Conservation (phyloP, 2,797 vertebrate genomes). For the Vipera ursinii region DNA sequence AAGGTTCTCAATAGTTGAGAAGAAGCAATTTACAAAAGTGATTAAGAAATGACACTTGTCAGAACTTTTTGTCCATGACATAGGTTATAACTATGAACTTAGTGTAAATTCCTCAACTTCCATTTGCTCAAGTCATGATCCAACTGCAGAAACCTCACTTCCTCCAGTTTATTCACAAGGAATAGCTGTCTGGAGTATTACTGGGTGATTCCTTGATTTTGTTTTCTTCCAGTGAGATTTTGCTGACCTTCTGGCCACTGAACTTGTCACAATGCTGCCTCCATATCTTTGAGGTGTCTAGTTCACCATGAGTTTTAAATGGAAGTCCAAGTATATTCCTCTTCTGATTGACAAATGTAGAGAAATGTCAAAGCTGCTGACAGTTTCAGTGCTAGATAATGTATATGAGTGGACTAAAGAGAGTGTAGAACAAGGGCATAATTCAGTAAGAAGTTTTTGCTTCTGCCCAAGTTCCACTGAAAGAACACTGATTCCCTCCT, state of each 20-base stretch:
- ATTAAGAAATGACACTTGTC: neutral
- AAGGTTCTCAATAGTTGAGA: neutral
- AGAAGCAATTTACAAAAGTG: neutral
- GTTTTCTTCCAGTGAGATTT: neutral
- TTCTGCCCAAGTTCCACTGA: neutral
- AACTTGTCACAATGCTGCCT: neutral
- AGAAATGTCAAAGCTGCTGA: neutral
- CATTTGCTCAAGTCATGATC: neutral
- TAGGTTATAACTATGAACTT: neutral
- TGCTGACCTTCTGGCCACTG: neutral
- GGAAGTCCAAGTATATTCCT: neutral
- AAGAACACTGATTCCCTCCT: neutral
- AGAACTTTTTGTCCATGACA: neutral
- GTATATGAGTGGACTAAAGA: neutral
- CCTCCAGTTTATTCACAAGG: neutral
- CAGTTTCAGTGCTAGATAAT: constrained; percentile 1
- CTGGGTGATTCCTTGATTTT: neutral
- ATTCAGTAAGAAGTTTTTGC: neutral
- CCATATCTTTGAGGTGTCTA: neutral
- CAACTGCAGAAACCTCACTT: neutral
- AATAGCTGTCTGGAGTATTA: neutral
- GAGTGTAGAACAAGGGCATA: neutral
- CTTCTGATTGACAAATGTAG: constrained; percentile 6
- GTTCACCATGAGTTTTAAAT: neutral
- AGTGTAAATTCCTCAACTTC: neutral